Base-by-base conservation (phyloP, 2,888 invertebrate genomes). In the Congeria kusceri region DNA sequence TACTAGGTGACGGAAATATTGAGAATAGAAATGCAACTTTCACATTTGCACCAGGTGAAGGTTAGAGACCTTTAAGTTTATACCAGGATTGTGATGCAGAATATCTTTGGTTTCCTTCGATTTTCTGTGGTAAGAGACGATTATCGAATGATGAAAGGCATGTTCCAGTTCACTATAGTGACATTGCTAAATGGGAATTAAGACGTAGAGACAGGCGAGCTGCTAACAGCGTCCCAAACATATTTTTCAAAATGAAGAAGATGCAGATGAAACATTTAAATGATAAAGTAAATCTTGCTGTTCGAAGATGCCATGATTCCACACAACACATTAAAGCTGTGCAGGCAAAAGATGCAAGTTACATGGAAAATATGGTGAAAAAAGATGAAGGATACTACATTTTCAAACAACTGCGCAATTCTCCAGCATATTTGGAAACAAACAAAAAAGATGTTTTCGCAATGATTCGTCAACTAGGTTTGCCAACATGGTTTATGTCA, bases 301-400 rank as follows among this genome's bases (percentile, higher is more conserved):
- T 65, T 46, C 47, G 65, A 65, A 77, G 63, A 59, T 32, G 32
- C 32, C 4, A 32, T 7, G 32, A 32, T 32, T 7, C 5, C 32
- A 32, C 32, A 4, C 53, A 71, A 23, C 47, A 67, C 39, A 44
- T 70, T 1, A 80, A 75, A 25, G 80, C 77, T 44, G 74, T 28
- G 1, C 59, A 74, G 53, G 62, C 64, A n/a, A 62, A 46, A 62
- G 27, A 81, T 47, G 44, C 65, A 46, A 11, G 25, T 15, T 56
- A 20, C 28, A 59, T 59, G 28, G 66, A 69, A 44, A 44, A 56
- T 25, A 91, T 80, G 23, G 76, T 76, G 3, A 61, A 93, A 65
- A 84, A 89, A 84, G 88, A 87, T 61, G 86, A 88, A 65, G 87
- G 90, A 66, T 92, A 92, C 65, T 90, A 91, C n/a, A 82, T 92